These are phyloP conservation scores for Melopsittacus undulatus DNA, from an alignment of 2,797 vertebrate species.

Conservation along the genomic window DNA sequence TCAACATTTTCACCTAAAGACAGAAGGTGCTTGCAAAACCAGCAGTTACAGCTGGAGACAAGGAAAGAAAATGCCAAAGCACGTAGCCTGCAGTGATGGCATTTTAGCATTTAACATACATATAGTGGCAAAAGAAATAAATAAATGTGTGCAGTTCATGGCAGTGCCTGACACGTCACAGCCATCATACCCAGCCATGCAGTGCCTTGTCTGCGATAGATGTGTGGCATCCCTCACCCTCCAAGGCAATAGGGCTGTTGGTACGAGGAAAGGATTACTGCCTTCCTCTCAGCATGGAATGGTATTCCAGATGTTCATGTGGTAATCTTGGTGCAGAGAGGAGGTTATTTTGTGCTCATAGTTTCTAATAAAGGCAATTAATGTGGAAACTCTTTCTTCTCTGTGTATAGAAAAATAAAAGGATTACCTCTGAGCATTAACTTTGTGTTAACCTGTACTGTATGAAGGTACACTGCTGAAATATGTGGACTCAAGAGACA, in stretches of 20 bases:
- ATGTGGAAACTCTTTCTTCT: neutral
- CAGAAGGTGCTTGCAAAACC: accelerated
- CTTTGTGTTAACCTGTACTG: neutral
- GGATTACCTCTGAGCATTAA: neutral
- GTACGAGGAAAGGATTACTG: neutral
- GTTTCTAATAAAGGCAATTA: neutral
- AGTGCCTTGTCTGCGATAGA: neutral
- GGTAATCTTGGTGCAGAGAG: neutral
- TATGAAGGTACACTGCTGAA: neutral
- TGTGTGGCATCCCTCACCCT: neutral
- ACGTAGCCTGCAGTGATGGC: neutral
- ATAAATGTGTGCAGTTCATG: neutral
- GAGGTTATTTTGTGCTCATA: neutral
- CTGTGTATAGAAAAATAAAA: neutral
- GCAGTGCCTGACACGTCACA: neutral
- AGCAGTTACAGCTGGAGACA: neutral
- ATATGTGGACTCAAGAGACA: neutral
- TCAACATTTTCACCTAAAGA: neutral
- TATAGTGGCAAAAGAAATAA: neutral
- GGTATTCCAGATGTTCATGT: neutral
- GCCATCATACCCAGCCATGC: neutral
- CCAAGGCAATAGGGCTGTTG: neutral
- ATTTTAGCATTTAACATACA: neutral
- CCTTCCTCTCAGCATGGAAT: neutral
- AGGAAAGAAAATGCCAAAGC: neutral